Evolutionary conservation across 2,113 vertebrate species (phyloP), one percentile per base, ranked within the genome.

Genomic region (Panurus biarmicus): DNA sequence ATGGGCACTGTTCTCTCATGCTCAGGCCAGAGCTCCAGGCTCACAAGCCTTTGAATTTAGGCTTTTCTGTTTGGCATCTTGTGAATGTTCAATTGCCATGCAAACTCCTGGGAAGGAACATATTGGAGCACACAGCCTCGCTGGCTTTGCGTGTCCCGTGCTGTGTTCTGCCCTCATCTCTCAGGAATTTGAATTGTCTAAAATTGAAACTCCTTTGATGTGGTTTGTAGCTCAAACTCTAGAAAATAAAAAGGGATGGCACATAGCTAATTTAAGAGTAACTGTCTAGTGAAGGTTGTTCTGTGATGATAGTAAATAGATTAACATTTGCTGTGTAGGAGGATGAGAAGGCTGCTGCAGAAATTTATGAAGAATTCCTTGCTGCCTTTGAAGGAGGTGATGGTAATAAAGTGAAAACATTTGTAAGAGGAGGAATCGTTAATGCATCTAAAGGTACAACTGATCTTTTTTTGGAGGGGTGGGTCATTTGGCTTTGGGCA

Each of bases 301-400:
- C 72, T 91, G 56, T 66, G 25, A 10, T 92, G 50, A 81, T 97
- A 85, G 86, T 97, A 95, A 95, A 83, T 73, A 93, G 76, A 75
- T 75, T 87, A 93, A 94, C 91, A 88, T 96, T 96, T 93, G 45
- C 40, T 95, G 0, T 96, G 89, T 97, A 99, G 99, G 99, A 99
- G 97, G 99, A 99, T 97, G 99, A 99, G 96, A 98, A 99, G 87
- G 99, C 99, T 89, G 99, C 99, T 85, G 99, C 99, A 71, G 99
- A 99, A 95, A 99, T 99, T 81, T 99, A 99, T 94, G 99, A 99
- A 96, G 99, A 99, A 95, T 99, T 99, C 97, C 99, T 99, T 74
- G 99, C 99, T 94, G 99, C 99, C 26, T 99, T 99, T 98, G 99
- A 99, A 98, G 99, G 99, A 96, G 98, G 98, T 64, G 98, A 99